Evolutionary conservation across 2,113 vertebrate species (phyloP), one percentile per base, ranked within the genome.

Genomic region (Zosterops japonicus): DNA sequence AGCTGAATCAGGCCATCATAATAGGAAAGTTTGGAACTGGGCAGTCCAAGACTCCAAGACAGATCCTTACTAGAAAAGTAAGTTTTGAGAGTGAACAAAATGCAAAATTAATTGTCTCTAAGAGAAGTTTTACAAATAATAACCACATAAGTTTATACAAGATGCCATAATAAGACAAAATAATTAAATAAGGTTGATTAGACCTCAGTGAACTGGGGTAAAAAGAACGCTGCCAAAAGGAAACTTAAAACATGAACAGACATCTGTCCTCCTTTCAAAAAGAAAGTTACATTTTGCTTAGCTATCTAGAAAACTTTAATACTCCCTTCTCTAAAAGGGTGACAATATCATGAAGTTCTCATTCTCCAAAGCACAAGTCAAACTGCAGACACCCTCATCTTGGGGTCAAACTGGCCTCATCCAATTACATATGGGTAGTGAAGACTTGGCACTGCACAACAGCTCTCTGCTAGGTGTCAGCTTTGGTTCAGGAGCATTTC

Each of bases 1-100:
- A 99, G 80, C 95, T 99, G 98, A 96, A 99, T 98, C 95, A 99
- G 98, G 25, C 99, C 99, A 55, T 99, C 97, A 8, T 99, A 99
- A 92, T 99, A 99, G 0, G 98, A 98, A 84, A 99, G 98, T n/a
- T 72, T 98, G 23, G 98, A 97, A 80, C 97, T 99, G 2, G 97
- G 98, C 18, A 98, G 44, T 3, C 99, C 99, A 46, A 99, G 97
- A 97, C 96, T 99, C 99, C 99, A 99, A 9, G 59, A 80, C 4
- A 95, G 97, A 21, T 24, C 23, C 14, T 94, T 94, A 60, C 90
- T 98, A 63, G 72, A 93, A 94, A 22, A 71, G 17, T 8, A 25
- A 18, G 46, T 20, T 85, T 60, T 83, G 29, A 95, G 29, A 78
- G 14, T 69, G 42, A 74, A 57, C 7, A 91, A 28, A 94, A 87